Evolutionary conservation across 2,797 vertebrate genomes (phyloP), one percentile per base, ranked within the genome.

Genomic region (Glossophaga mutica): DNA sequence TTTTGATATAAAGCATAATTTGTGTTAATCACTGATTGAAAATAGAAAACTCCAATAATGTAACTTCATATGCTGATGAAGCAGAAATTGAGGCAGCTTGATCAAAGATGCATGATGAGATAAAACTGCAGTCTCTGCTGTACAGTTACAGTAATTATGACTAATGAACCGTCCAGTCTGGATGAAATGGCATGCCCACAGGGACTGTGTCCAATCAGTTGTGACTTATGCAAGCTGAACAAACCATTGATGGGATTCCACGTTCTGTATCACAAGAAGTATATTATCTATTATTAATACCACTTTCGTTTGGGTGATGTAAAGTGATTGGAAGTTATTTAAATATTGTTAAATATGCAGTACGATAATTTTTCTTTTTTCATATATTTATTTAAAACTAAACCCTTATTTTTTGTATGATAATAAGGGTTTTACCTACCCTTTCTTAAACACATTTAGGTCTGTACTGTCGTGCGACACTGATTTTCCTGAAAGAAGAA

Each of bases 151-250:
- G 99, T 99, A 99, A 99, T 99, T 99, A 99, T 98, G 98, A 99
- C 99, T 99, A 99, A 99, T 99, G 99, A 99, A 98, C 99, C 99
- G 97, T 99, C 99, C 99, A 99, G 99, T 99, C 99, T 99, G 99
- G 99, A 98, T 99, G 98, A 99, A 99, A 99, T 98, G 98, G 98
- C 98, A 98, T 98, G 98, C 99, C 99, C 98, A 98, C 96, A 97
- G 99, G 99, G 99, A 99, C 98, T 98, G 98, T 98, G 99, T 98
- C 98, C 98, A 98, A 98, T 99, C 99, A 99, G 98, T 99, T 99
- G 98, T 99, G 98, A 99, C 99, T 98, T 98, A 98, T 98, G 98
- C 98, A 98, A 97, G 98, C 98, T 98, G 98, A 98, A 98, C 98
- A 98, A 98, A 98, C 98, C 98, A 98, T 97, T 97, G 98, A 98